Evolutionary conservation across 2,888 invertebrate genomes (phyloP), one percentile per base, ranked within the genome.

Genomic region (Erebia palarica): DNA sequence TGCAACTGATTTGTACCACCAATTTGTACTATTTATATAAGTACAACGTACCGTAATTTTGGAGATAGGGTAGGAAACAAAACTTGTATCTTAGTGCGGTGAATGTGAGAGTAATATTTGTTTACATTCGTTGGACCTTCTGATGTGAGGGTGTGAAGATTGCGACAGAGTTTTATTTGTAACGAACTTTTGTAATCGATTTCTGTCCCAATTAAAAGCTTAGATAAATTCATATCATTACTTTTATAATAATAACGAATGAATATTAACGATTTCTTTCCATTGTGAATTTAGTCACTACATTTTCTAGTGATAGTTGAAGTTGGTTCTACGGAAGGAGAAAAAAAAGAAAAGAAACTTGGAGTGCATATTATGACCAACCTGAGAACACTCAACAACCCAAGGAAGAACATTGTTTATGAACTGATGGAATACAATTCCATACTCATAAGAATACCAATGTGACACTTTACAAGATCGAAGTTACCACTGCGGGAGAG

Each of bases 1-100:
- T 75, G 69, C 68, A 76, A 75, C 75, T 76, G 73, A 71, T 55
- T 73, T 61, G 42, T 49, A 21, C 47, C 16, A 42, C 69, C 47
- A 10, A 53, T 51, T 65, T 47, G 71, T 69, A 73, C 73, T 75
- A 77, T 77, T 75, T 77, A 77, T 77, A 77, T 67, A 70, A 65
- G 42, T 55, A 49, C 47, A 66, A 67, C 57, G 47, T 14, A 44
- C 16, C 18, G 3, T 60, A 69, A 68, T 57, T 73, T 74, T 75
- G 60, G 68, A 66, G 63, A 73, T 53, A 18, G 65, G 65, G 65
- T 72, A 72, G 74, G 74, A 77, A 72, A 64, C 58, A 66, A 44
- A 61, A 27, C 51, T 57, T 66, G 61, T 47, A 47, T 47, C 61
- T 18, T 61, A 61, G 44, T 47, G 61, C 61, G 13, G 18, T 61